Base-by-base conservation (phyloP, 2,113 vertebrate genomes). In the Gadus chalcogrammus region DNA sequence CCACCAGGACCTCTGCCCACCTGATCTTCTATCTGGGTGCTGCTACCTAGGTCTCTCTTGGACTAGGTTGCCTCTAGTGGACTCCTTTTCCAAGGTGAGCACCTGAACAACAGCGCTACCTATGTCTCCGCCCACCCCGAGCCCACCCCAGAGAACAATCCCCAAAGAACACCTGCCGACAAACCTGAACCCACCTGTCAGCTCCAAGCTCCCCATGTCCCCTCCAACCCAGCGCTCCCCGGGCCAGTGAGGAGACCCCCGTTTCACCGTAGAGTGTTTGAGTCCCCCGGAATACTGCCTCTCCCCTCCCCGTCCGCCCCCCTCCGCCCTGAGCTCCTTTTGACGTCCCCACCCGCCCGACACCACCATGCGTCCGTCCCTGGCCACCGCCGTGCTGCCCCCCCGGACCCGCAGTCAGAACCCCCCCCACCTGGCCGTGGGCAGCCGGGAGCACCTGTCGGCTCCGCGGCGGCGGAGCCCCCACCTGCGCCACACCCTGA, bases 401-500 rank as follows among this genome's bases (percentile, higher is more conserved):
- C 81, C 91, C 76, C 87, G 90, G 81, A 92, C 91, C 70, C 91
- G 92, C 12, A 73, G 90, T 77, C 88, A 89, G 76, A 91, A 90
- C 56, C 81, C 85, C 8, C 88, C 91, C 61, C 89, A 87, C 80
- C 95, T 98, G 88, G 88, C 94, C 2, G 92, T 92, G 59, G 95
- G 95, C 67, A 91, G 93, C 17, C 93, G 96, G 8, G 96, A 99
- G 15, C 94, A 97, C 76, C 83, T 95, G 78, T 93, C 94, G 6
- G 95, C 94, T 2, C 94, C 94, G 12, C 91, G 96, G 4, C 92
- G 96, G 1, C 95, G 96, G 35, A 96, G 94, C 84, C 96, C 96
- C 0, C 93, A 98, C 82, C 91, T 98, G 1, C 92, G 96, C 0
- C 96, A 99, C 78, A 99, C 96, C 0, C 91, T 98, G 77, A 98